phyloP scores from a whole-genome alignment of 2,797 vertebrate genomes.

The Rhinophrynus dorsalis region DNA sequence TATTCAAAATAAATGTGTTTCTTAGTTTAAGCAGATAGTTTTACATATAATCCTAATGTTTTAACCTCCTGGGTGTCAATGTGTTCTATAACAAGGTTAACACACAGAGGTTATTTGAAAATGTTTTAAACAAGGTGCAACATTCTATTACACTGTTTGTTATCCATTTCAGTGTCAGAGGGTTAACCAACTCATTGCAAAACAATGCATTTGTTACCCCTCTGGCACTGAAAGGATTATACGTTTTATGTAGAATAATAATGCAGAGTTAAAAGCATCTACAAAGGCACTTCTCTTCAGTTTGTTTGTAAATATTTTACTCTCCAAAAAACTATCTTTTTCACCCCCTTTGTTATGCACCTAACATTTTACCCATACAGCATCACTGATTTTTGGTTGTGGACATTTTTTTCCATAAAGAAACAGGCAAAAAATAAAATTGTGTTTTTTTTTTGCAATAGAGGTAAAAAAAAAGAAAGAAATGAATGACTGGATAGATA shows the following conservation, averaged over 20 bases:
- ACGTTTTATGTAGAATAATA: not conserved
- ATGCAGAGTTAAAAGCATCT: not conserved
- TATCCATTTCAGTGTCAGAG: not conserved
- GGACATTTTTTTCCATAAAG: conserved; percentile 36
- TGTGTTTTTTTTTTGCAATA: conserved; percentile 47
- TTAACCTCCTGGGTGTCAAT: no score
- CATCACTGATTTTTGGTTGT: conserved; percentile 11
- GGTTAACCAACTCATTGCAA: no score
- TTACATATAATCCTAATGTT: conserved; percentile 26
- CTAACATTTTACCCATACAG: conserved; percentile 24
- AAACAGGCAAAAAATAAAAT: conserved; percentile 47
- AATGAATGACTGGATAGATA: no score
- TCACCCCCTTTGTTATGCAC: conserved; percentile 5
- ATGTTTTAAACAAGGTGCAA: not conserved
- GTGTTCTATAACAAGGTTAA: no score
- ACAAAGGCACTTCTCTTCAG: not conserved
- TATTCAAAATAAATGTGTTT: conserved; percentile 36
- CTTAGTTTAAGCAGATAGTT: no score
- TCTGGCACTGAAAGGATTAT: no score
- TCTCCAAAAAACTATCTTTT: conserved; percentile 3
- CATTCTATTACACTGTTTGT: not conserved
- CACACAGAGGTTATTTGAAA: conserved; percentile 3
- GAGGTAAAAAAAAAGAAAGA: no score
- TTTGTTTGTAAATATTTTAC: not conserved
- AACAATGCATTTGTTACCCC: no score